Percentiles rank a stretch among this genome's conserved stretches.
phyloP scores from a whole-genome alignment of 2,797 vertebrate species.

The Sarcophilus harrisii region DNA sequence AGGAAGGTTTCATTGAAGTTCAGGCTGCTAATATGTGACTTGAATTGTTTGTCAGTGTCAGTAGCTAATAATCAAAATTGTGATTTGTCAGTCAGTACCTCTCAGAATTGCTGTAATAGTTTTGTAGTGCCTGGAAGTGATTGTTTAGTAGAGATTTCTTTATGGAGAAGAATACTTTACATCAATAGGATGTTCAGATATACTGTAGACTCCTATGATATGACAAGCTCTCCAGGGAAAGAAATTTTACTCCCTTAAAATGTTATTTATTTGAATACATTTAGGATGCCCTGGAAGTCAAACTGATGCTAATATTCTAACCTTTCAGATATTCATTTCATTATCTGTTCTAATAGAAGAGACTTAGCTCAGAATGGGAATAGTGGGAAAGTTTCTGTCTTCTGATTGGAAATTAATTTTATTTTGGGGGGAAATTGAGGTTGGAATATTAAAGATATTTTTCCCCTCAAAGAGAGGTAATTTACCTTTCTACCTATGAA shows the following conservation, averaged over 20 bases:
- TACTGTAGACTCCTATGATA: constrained; percentile 64
- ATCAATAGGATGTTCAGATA: constrained; percentile 58
- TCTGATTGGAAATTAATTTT: constrained; percentile 55
- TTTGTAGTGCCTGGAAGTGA: constrained; percentile 42
- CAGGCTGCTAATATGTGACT: constrained; percentile 2
- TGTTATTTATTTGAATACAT: constrained; percentile 65
- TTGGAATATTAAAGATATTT: constrained; percentile 36
- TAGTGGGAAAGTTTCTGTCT: constrained; percentile 38
- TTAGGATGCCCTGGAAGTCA: constrained; percentile 52
- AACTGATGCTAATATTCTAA: constrained; percentile 68
- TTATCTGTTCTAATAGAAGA: constrained; percentile 52
- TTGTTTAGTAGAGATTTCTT: constrained; percentile 51
- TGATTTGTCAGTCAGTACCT: background rate
- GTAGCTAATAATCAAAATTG: constrained; percentile 49
- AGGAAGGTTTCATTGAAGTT: constrained; percentile 8
- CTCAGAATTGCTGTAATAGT: constrained; percentile 46
- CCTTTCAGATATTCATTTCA: constrained; percentile 52
- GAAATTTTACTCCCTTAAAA: constrained; percentile 59
- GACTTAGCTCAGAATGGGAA: constrained; percentile 56
- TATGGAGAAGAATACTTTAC: constrained; percentile 68
- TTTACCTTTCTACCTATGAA: constrained; percentile 1
- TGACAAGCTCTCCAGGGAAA: constrained; percentile 68
- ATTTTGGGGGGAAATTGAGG: constrained; percentile 9
- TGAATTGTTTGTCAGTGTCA: constrained; percentile 51
- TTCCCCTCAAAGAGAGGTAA: constrained; percentile 25